Base-by-base conservation (phyloP, 2,888 invertebrate genomes). In the Lasioglossum malachurum region DNA sequence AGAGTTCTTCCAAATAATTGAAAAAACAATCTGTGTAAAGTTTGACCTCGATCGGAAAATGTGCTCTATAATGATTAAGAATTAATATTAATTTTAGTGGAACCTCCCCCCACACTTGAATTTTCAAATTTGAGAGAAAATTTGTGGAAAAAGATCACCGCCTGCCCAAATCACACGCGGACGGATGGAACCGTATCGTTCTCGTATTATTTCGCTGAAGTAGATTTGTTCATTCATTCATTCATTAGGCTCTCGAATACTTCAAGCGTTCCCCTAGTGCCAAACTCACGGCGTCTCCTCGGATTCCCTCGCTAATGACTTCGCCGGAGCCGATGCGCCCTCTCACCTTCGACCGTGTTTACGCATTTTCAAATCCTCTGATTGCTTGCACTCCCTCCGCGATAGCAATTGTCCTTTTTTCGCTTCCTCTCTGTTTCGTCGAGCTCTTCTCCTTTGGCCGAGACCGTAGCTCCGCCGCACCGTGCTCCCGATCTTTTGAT, bases 171-270 rank as follows among this genome's bases (percentile, higher is more conserved):
- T 38, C 38, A 23, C 8, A 23, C 53, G 23, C 53, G 23, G 8
- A 23, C 80, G 67, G 78, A 76, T 27, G 31, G 44, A 19, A 27
- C 31, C 14, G 46, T 4, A 8, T 8, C 69, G 38, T 23, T 69
- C 8, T 38, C 71, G 75, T 75, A 77, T 80, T 83, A 80, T 87
- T 75, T 78, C 71, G 46, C n/a, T 72, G 74, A 87, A 86, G 80
- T 80, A 78, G 80, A 80, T 78, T 74, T 86, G 75, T 79, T 35
- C 35, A 35, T 35, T 35, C 35, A 76, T 76, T 87, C 83, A 87
- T 87, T 87, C 83, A 53, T 75, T 69, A 75, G 49, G 38, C 46
- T n/a, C 38, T 2, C 67, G 16, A 49, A 27, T 31, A 23, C 35
- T 35, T 46, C 71, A 14, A 38, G 19, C n/a, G 16, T 35, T 69